These are phyloP conservation scores for Brachionus angularis DNA, from an alignment of 1,140 invertebrate species.

Conservation along the genomic window DNA sequence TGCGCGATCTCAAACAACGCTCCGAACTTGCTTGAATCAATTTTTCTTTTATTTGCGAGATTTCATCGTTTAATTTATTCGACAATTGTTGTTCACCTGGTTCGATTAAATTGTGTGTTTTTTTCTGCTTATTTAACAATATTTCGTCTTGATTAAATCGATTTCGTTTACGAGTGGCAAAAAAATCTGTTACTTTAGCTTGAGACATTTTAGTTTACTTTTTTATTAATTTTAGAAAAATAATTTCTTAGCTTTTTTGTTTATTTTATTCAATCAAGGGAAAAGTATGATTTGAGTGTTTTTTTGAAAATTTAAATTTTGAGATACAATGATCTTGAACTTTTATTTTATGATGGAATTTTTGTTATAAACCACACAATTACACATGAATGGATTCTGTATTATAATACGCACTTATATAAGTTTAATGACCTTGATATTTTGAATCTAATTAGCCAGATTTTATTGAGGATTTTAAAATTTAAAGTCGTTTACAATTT, in stretches of 20 bases:
- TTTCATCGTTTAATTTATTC: too few relatives aligned
- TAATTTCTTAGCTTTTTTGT: too few relatives aligned
- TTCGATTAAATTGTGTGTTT: slow-evolving; percentile 2
- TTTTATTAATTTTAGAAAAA: too few relatives aligned
- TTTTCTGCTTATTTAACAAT: slow-evolving; percentile 28
- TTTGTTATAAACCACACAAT: too few relatives aligned
- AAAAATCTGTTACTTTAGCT: slow-evolving; percentile 34
- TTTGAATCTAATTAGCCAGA: neutral
- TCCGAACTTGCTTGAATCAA: neutral
- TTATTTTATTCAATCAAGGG: too few relatives aligned
- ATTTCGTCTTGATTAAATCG: slow-evolving; percentile 31
- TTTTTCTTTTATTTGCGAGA: slow-evolving; percentile 22
- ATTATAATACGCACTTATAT: too few relatives aligned
- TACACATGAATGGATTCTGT: too few relatives aligned
- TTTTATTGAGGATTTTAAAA: too few relatives aligned
- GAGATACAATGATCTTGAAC: too few relatives aligned
- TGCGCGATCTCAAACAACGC: slow-evolving; percentile 6
- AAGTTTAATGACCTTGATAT: slow-evolving; percentile 3
- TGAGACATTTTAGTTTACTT: slow-evolving; percentile 44
- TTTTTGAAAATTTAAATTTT: neutral
- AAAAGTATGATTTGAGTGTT: neutral
- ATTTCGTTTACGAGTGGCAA: slow-evolving; percentile 38
- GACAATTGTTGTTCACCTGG: too few relatives aligned
- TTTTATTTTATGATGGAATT: too few relatives aligned
- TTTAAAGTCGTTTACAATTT: too few relatives aligned